A percentile compares a stretch with the other conserved stretches of the same genome.
Conservation (phyloP, 1,140 invertebrate species). For the Carcinoscorpius rotundicauda region DNA sequence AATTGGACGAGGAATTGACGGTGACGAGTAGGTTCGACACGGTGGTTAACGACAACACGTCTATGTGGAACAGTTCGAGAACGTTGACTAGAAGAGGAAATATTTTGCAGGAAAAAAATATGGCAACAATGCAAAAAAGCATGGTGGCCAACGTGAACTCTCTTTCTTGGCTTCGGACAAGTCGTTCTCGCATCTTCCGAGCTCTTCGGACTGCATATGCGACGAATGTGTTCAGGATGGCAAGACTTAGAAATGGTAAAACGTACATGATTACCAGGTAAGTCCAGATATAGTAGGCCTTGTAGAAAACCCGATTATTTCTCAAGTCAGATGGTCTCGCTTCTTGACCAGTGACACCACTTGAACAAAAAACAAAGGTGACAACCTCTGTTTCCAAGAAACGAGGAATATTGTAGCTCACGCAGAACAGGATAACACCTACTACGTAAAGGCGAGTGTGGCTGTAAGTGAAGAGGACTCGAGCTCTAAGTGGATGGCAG, state of each 20-base stretch:
- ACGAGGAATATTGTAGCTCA: conserved; percentile 73
- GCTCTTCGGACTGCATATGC: conserved; percentile 52
- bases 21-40: conserved; percentile 74
- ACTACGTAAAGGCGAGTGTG: conserved; percentile 72
- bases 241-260: conserved; percentile 68
- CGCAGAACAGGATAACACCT: conserved; percentile 63
- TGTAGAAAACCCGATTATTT: conserved; percentile 56
- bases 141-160: conserved; percentile 86
- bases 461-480: conserved; percentile 79
- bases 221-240: conserved; percentile 77
- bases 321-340: conserved; percentile 54
- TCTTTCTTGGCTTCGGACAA: conserved; percentile 59
- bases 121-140: conserved; percentile 83
- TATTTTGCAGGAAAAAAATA: conserved; percentile 83
- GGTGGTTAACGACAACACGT: conserved; percentile 17
- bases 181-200: conserved; percentile 61
- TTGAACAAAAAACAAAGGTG: conserved; percentile 24
- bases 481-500: conserved; percentile 77
- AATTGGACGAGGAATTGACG: conserved; percentile 93
- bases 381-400: conserved; percentile 35
- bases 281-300: conserved; percentile 76
- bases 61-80: conserved; percentile 46
- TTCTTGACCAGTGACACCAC: conserved; percentile 34
- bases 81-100: conserved; percentile 80
- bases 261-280: conserved; percentile 87